Evolutionary conservation across 92 coral and sea anemone genomes (phyloP).

Genomic region (Epizoanthus rinbou): DNA sequence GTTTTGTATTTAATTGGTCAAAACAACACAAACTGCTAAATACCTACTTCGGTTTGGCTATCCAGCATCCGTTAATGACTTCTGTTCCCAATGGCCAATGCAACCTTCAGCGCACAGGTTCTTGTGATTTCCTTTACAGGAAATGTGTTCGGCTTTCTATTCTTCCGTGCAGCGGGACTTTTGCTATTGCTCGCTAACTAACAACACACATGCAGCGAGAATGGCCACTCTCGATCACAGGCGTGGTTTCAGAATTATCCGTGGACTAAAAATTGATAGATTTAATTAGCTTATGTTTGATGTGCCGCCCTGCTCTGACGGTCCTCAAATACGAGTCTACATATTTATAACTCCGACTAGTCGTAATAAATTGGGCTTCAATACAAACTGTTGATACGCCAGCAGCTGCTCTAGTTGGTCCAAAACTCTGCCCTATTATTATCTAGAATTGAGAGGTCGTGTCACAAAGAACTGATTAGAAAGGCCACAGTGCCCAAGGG

Average conservation of each 20-base stretch:
- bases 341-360: not conserved
- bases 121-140: not conserved
- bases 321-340: constrained; percentile 22
- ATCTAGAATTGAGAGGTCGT: constrained; percentile 41
- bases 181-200: constrained; percentile 26
- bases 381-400: constrained; percentile 17
- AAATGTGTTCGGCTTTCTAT: not conserved
- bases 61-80: not conserved
- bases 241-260: constrained; percentile 98
- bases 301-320: constrained; percentile 87
- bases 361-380: constrained; percentile 19
- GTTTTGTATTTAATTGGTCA: constrained; percentile 2
- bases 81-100: not conserved
- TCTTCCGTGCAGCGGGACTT: constrained; percentile 31
- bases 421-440: constrained; percentile 27
- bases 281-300: constrained; percentile 95
- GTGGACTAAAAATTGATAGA: constrained; percentile 95
- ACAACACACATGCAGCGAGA: constrained; percentile 69
- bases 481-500: constrained; percentile 27
- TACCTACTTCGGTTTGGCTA: constrained; percentile 7
- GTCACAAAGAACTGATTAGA: constrained; percentile 30
- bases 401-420: constrained; percentile 31
- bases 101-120: not conserved
- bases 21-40: not conserved
- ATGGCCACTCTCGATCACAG: constrained; percentile 72